Evolutionary conservation across 2,888 invertebrate species (phyloP), one percentile per base, ranked within the genome.

Genomic region (Lapara coniferarum): DNA sequence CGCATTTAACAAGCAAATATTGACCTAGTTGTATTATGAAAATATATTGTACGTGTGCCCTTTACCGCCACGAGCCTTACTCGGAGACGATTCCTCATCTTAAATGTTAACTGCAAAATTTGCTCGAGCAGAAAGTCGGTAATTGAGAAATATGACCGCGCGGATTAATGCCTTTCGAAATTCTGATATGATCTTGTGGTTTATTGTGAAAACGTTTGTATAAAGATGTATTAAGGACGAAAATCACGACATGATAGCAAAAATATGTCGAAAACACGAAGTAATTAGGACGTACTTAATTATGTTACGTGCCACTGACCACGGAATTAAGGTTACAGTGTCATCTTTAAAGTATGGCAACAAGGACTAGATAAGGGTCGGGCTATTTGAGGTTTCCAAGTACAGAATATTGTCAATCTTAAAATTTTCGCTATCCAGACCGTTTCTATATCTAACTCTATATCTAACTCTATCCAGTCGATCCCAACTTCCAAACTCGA

Each of bases 41-140:
- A 46, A 49, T 49, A 19, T 46, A 59, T 59, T 46, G 44, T 59
- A 16, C 46, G 44, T 19, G 19, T 49, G 63, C 46, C 63, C 63
- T 63, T 49, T 63, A 19, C 49, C 46, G 19, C 49, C 63, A 63
- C 63, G 19, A 13, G 6, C 19, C 63, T 19, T 46, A 59, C 37
- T 44, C 49, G 19, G 63, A 7, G 63, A 63, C 44, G 46, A 63
- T 63, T 12, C 63, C 25, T 63, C 49, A 63, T 63, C 46, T 63
- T 57, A 63, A 63, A 63, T 63, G 63, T 63, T 63, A 63, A 63
- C 56, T 30, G 46, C 10, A 46, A 63, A 63, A 63, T 63, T 63
- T n/a, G 19, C 6, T 12, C 25, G 13, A 63, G 6, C 63, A 46
- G 49, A 63, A 49, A 49, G 46, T 19, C 49, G 49, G 63, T 59